These are phyloP conservation scores for Phrynocephalus versicolor DNA, from an alignment of 2,113 vertebrate genomes.

Conservation along the genomic window DNA sequence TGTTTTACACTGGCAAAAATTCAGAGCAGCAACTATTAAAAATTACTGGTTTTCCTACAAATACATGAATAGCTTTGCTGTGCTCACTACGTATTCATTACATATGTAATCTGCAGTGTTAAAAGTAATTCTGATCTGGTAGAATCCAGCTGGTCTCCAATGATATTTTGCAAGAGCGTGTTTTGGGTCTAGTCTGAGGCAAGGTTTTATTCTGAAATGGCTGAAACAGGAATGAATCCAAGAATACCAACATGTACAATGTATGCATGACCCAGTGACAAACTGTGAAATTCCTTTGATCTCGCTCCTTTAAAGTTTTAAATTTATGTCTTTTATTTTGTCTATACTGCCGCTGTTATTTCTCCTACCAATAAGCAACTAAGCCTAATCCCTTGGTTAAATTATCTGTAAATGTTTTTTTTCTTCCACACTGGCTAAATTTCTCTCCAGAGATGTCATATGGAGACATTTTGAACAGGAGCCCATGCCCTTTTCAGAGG, in stretches of 20 bases:
- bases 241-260: constrained; percentile 40
- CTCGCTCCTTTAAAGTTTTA: constrained; percentile 29
- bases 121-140: not conserved
- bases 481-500: constrained; percentile 14
- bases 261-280: not conserved
- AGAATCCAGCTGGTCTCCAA: rapidly evolving
- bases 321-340: constrained; percentile 38
- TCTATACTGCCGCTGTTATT: constrained; percentile 16
- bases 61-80: not conserved
- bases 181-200: rapidly evolving
- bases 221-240: constrained; percentile 24
- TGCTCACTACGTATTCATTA: not conserved
- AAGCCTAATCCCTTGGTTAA: constrained; percentile 10
- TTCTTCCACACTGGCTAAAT: not conserved
- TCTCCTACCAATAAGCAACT: constrained; percentile 21
- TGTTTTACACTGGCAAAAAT: not conserved
- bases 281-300: constrained; percentile 48
- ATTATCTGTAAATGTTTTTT: constrained; percentile 48
- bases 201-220: rapidly evolving
- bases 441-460: constrained; percentile 32
- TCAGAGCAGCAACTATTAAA: not conserved
- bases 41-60: not conserved
- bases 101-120: not conserved
- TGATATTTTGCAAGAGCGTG: rapidly evolving
- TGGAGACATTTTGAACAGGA: constrained; percentile 19